Evolutionary conservation across 2,888 invertebrate genomes (phyloP), one percentile per base, ranked within the genome.

Genomic region (Scaptomyza caliginosa): DNA sequence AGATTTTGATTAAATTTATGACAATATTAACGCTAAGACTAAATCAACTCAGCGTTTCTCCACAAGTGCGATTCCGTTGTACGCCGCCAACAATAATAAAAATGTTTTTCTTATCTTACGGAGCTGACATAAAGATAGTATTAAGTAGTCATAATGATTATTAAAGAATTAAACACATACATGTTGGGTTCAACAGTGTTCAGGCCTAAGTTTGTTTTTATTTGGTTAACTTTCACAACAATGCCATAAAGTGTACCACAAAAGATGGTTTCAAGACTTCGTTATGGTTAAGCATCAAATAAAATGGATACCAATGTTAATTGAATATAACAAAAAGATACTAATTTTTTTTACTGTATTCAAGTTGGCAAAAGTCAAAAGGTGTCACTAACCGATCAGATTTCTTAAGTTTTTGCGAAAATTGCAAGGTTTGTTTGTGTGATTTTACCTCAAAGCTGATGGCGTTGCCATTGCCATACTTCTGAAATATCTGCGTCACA

Each of bases 371-470:
- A 39, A 28, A 28, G 36, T 39, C 17, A 30, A 30, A 23, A 50
- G 45, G 24, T 66, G 24, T 16, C 40, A 7, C 8, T 39, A 50
- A 13, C 63, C 17, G 11, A 34, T 19, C 8, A 7, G 6, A 13
- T 21, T 8, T 49, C 16, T 36, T 8, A 5, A 2, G 2, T 48
- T 36, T 11, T 8, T 16, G 7, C 11, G 4, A 24, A 6, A 34
- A 16, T n/a, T 16, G 17, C 34, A 13, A 11, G 34, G 13, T 13
- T 38, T n/a, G 11, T 34, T 34, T 13, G 26, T n/a, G n/a, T n/a
- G 26, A 8, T 1, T 5, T 87, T 85, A 91, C 91, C 90, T 91
- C 91, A 72, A 91, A 91, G 66, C 89, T 89, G 74, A 91, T 90
- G 32, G 89, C 85, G 19, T 88, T 89, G 17, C 90, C 90, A 57